Percentiles rank a stretch among this genome's conserved stretches.
These are phyloP conservation scores for Drosophila borborema DNA, from an alignment of 2,888 invertebrate species.

Conservation along the genomic window DNA sequence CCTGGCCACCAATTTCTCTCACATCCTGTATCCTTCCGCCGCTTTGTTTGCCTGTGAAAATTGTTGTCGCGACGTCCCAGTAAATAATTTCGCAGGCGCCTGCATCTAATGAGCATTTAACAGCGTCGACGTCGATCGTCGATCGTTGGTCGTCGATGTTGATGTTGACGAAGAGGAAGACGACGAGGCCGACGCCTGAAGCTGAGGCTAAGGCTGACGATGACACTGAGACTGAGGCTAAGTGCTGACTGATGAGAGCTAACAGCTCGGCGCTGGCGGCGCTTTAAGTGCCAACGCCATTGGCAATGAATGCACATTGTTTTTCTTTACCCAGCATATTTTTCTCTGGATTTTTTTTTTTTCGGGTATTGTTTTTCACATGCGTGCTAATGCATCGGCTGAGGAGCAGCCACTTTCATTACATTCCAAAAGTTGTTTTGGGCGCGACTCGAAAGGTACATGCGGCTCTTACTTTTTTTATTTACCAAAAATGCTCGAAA, in stretches of 20 bases:
- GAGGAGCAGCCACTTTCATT: constrained; percentile 23
- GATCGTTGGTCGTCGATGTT: constrained; percentile 1
- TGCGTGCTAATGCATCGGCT: constrained; percentile 66
- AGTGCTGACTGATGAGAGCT: constrained; percentile 28
- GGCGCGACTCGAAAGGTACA: constrained; percentile 51
- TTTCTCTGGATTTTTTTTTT: neutral
- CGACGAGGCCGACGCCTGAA: constrained; percentile 5
- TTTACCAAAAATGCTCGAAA: neutral
- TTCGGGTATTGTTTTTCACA: constrained; percentile 67
- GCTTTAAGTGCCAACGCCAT: constrained; percentile 64
- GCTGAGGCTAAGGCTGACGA: neutral
- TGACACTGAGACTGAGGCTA: constrained; percentile 11
- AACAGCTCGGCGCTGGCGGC: constrained; percentile 29
- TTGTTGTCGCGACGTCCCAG: constrained; percentile 82
- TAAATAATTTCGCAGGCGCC: constrained; percentile 84
- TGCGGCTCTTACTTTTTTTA: constrained; percentile 1
- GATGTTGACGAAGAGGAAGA: constrained; percentile 10
- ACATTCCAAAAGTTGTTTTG: constrained; percentile 51
- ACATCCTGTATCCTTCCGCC: constrained; percentile 80
- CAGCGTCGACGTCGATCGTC: constrained; percentile 52
- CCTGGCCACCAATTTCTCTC: constrained; percentile 48
- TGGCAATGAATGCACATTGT: constrained; percentile 44
- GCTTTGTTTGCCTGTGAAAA: constrained; percentile 82
- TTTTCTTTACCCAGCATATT: constrained; percentile 49
- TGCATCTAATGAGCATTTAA: constrained; percentile 81